Evolutionary conservation across 1,140 invertebrate species (phyloP).

Genomic region (Ladona fulva): DNA sequence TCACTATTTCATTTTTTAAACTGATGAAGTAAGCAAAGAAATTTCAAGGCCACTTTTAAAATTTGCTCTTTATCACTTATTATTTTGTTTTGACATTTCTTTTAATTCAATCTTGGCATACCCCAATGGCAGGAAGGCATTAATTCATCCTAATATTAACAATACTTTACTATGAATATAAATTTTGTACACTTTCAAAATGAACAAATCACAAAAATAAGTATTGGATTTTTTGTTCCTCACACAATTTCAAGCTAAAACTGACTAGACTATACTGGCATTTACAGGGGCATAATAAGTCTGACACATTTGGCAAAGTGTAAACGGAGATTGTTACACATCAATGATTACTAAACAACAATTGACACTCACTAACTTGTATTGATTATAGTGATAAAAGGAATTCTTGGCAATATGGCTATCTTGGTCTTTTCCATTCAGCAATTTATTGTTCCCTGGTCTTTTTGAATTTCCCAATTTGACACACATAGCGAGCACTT

Average conservation of each 20-base stretch:
- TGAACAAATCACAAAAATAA: conserved; percentile 27
- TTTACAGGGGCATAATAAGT: conserved; percentile 19
- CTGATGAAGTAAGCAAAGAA: conserved; percentile 25
- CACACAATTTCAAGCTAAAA: conserved; percentile 21
- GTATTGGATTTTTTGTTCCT: conserved; percentile 21
- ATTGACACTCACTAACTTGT: conserved; percentile 13
- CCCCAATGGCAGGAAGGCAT: conserved; percentile 26
- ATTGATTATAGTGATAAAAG: conserved; percentile 13
- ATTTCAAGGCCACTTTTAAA: conserved; percentile 26
- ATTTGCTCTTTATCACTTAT: conserved; percentile 22
- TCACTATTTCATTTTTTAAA: conserved; percentile 20
- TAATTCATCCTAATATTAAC: conserved; percentile 18
- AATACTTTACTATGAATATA: conserved; percentile 23
- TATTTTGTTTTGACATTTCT: conserved; percentile 21
- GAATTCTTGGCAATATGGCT: background rate
- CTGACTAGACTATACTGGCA: conserved; percentile 24
- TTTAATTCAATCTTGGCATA: conserved; percentile 24
- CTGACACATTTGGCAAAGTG: conserved; percentile 13
- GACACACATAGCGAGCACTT: background rate
- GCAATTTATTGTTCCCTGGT: background rate
- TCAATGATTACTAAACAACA: conserved; percentile 14
- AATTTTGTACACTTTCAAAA: conserved; percentile 26
- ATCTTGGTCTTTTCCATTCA: conserved; percentile 10
- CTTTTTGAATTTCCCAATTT: background rate
- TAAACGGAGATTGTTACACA: conserved; percentile 11